Evolutionary conservation across 2,888 invertebrate genomes (phyloP).

Genomic region (Melangyna quadrimaculata): DNA sequence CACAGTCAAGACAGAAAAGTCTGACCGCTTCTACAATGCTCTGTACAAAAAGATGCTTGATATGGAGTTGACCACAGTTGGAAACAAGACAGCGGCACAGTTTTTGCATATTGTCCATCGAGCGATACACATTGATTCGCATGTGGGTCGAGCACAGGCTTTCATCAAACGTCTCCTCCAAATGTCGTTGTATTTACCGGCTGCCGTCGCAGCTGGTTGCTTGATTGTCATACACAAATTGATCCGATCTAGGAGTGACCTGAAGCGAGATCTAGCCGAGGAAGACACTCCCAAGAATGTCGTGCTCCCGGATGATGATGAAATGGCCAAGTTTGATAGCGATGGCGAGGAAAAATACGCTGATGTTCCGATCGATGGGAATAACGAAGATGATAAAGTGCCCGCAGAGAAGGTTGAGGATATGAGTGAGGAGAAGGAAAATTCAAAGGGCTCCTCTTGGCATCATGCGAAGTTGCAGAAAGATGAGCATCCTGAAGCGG

Average conservation of each 20-base stretch:
- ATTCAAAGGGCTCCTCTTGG: slow-evolving; percentile 75
- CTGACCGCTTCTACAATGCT: slow-evolving; percentile 88
- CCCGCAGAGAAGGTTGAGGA: background rate
- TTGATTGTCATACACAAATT: slow-evolving; percentile 83
- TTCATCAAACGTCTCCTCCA: slow-evolving; percentile 92
- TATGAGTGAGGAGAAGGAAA: slow-evolving; percentile 75
- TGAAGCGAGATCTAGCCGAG: slow-evolving; percentile 75
- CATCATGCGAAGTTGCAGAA: slow-evolving; percentile 75
- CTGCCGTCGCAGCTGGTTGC: slow-evolving; percentile 91
- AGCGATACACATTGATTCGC: slow-evolving; percentile 90
- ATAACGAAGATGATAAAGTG: slow-evolving; percentile 59
- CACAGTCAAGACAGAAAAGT: slow-evolving; percentile 77
- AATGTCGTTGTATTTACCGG: slow-evolving; percentile 86
- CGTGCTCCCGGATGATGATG: slow-evolving; percentile 72
- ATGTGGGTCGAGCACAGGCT: slow-evolving; percentile 87
- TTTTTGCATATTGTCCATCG: slow-evolving; percentile 94
- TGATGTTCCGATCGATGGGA: slow-evolving; percentile 74
- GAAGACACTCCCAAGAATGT: slow-evolving; percentile 50
- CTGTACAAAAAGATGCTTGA: slow-evolving; percentile 94
- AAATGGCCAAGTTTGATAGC: slow-evolving; percentile 78
- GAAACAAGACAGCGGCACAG: slow-evolving; percentile 86
- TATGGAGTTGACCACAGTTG: slow-evolving; percentile 84
- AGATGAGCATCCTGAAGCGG: background rate
- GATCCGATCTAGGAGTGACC: slow-evolving; percentile 84
- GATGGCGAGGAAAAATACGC: slow-evolving; percentile 79